Evolutionary conservation across 30 jellyfish, hydroid and myxozoan genomes (phyloP).

Genomic region (Chrysaora quinquecirrha): DNA sequence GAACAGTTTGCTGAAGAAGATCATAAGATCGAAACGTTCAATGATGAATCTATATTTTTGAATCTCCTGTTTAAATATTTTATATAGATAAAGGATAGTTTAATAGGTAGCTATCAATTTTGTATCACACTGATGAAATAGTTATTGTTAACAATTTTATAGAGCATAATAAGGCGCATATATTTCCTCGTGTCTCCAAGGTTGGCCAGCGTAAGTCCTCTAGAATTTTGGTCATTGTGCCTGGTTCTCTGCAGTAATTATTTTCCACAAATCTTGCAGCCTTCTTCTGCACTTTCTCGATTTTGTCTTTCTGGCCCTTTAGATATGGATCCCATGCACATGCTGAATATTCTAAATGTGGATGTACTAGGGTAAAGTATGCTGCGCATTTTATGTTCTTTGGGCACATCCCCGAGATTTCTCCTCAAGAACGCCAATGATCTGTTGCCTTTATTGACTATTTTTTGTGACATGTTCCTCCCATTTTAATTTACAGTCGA

Average conservation of each 20-base stretch:
- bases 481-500: conserved; percentile 46
- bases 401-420: conserved; percentile 78
- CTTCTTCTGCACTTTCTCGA: conserved; percentile 49
- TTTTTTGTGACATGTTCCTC: conserved; percentile 14
- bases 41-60: no score
- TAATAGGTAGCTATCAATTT: no score
- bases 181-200: not conserved
- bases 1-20: no score
- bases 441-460: conserved; percentile 43
- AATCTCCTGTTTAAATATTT: no score
- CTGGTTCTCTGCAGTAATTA: conserved; percentile 54
- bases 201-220: conserved; percentile 66
- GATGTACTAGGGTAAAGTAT: conserved; percentile 69
- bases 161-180: conserved; percentile 23
- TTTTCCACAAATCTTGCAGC: conserved; percentile 51
- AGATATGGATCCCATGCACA: conserved; percentile 71
- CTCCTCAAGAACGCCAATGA: conserved; percentile 38
- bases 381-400: conserved; percentile 64
- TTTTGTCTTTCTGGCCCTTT: conserved; percentile 56
- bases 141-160: conserved; percentile 27
- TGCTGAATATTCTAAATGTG: conserved; percentile 69
- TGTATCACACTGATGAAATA: not conserved
- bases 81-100: no score
- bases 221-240: conserved; percentile 61
- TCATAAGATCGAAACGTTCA: no score